Evolutionary conservation across 2,888 invertebrate genomes (phyloP), one percentile per base, ranked within the genome.

Genomic region (Philhelius pedissequus): DNA sequence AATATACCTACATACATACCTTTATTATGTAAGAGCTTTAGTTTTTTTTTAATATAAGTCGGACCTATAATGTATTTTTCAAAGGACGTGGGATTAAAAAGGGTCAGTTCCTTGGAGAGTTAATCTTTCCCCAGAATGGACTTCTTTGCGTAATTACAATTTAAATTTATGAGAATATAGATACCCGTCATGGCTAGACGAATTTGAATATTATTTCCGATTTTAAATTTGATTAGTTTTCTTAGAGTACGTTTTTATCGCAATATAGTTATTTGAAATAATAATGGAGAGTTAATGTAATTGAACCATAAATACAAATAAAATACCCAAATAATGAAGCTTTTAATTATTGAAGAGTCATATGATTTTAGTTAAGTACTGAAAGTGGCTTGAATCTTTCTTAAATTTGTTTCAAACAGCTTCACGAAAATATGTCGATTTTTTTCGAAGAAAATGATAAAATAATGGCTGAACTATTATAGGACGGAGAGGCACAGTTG

Each of bases 71-170:
- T 68, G 60, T 60, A 43, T 43, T 68, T 27, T 32, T 18, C 7
- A 9, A 52, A 27, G 52, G 68, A 45, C 13, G 11, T 20, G 40
- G 32, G 20, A 8, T 13, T 22, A 35, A 32, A 70, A 35, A 35
- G 58, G 58, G 48, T 71, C 70, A 71, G 70, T 56, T 70, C 30
- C 35, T 35, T 60, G 15, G 48, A 50, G 58, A 40, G 54, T 68
- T 68, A 25, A 25, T 45, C 7, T 38, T 50, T 64, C 48, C 30
- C 13, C 27, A n/a, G 8, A 52, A 54, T 13, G 18, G 56, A 38
- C 9, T 56, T 66, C 45, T 52, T 32, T 58, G 30, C 32, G n/a
- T 52, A 66, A 74, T 74, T 54, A 25, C 22, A 54, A 20, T 56
- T 56, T 35, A 40, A 38, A 56, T 75, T 45, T 66, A 48, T 20